phyloP scores from a whole-genome alignment of 2,113 vertebrate genomes.

The Tachuris rubrigastra region DNA sequence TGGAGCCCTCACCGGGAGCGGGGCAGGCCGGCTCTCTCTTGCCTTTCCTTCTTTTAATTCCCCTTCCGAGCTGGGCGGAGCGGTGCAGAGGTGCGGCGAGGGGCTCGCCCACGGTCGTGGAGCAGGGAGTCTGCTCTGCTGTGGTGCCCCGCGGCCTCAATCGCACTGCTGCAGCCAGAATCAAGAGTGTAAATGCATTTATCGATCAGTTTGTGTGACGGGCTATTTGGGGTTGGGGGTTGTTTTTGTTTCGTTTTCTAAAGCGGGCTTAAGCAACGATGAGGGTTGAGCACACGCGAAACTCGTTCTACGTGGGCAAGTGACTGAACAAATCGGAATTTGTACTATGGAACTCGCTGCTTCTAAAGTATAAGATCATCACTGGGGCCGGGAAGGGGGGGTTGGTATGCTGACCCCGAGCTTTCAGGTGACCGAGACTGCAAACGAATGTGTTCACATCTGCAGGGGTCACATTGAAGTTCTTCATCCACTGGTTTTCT shows the following conservation, averaged over 20 bases:
- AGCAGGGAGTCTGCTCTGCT: neutral
- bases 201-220: accelerated
- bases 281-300: neutral
- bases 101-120: accelerated
- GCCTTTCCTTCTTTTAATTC: neutral
- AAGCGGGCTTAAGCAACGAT: neutral
- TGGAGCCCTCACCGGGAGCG: neutral
- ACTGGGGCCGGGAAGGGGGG: neutral
- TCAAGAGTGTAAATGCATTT: neutral
- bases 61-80: neutral
- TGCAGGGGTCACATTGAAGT: neutral
- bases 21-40: neutral
- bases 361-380: neutral
- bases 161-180: accelerated
- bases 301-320: neutral
- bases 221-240: neutral
- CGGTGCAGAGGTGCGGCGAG: accelerated
- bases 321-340: neutral
- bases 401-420: neutral
- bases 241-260: neutral
- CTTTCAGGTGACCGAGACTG: neutral
- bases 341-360: neutral
- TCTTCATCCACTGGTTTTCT: neutral
- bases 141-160: accelerated
- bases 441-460: neutral